phyloP scores from a whole-genome alignment of 2,797 vertebrate species.

The Onychomys leucogaster region DNA sequence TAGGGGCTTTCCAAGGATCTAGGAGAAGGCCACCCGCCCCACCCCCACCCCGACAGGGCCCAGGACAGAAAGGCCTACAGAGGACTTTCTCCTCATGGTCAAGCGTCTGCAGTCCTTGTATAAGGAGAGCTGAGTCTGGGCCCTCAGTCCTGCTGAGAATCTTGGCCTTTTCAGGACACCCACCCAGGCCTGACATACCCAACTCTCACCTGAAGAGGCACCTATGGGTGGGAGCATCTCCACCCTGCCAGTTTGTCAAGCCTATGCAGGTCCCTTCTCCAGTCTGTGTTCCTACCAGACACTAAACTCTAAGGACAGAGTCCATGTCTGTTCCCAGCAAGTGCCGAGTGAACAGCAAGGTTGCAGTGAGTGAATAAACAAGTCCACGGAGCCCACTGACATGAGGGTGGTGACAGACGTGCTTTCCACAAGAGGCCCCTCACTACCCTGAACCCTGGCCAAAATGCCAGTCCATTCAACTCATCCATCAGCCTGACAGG shows the following conservation, averaged over 20 bases:
- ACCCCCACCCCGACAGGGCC: neutral
- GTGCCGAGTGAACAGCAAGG: neutral
- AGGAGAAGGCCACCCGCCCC: neutral
- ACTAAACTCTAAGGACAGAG: neutral
- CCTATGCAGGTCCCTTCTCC: no score
- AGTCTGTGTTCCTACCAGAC: neutral
- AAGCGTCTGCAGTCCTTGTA: neutral
- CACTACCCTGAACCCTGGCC: fast-evolving
- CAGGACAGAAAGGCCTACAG: neutral
- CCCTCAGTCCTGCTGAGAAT: neutral
- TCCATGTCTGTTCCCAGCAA: fast-evolving
- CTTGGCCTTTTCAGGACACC: neutral
- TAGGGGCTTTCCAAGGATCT: neutral
- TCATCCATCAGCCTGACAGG: conserved; percentile 26
- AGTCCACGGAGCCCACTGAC: neutral
- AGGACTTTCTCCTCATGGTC: neutral
- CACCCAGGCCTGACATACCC: fast-evolving
- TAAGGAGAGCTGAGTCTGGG: neutral
- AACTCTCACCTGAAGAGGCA: neutral
- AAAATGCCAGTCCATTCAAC: neutral
- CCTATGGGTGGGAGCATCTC: neutral
- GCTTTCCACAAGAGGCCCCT: fast-evolving
- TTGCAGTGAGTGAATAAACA: neutral
- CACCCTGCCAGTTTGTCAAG: neutral
- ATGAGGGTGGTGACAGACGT: neutral